Conservation (phyloP, 2,797 vertebrate genomes). For the Ptychadena robeensis region DNA sequence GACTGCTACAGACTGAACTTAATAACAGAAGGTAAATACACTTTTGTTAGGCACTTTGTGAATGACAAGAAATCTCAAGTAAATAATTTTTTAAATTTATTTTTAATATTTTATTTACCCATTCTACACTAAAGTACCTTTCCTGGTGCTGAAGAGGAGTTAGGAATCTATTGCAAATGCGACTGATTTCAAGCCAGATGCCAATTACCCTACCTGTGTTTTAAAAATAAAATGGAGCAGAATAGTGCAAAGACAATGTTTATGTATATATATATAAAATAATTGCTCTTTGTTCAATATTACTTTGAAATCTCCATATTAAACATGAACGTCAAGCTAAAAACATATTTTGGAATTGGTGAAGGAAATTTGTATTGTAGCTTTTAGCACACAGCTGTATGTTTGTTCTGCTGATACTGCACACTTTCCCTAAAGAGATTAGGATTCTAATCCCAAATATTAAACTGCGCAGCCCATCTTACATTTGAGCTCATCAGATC, state of each 20-base stretch:
- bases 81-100: background rate
- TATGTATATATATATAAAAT: background rate
- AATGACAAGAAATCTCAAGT: background rate
- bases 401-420: conserved; percentile 84
- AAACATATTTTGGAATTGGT: conserved; percentile 46
- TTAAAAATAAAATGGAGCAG: too few species aligned
- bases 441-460: conserved; percentile 92
- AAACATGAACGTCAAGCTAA: conserved; percentile 28
- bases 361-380: conserved; percentile 63
- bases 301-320: conserved; percentile 16
- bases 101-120: too few species aligned
- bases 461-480: conserved; percentile 82
- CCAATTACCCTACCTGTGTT: background rate
- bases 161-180: too few species aligned
- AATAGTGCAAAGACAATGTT: background rate
- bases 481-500: conserved; percentile 86
- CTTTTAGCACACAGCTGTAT: conserved; percentile 65
- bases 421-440: conserved; percentile 94
- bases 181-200: too few species aligned
- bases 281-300: background rate
- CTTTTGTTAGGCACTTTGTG: background rate
- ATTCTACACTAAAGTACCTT: too few species aligned
- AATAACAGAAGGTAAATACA: conserved; percentile 6
- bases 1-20: conserved; percentile 12
- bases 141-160: too few species aligned